phyloP scores from a whole-genome alignment of 2,113 vertebrate species.

The Lophotis ruficrista region DNA sequence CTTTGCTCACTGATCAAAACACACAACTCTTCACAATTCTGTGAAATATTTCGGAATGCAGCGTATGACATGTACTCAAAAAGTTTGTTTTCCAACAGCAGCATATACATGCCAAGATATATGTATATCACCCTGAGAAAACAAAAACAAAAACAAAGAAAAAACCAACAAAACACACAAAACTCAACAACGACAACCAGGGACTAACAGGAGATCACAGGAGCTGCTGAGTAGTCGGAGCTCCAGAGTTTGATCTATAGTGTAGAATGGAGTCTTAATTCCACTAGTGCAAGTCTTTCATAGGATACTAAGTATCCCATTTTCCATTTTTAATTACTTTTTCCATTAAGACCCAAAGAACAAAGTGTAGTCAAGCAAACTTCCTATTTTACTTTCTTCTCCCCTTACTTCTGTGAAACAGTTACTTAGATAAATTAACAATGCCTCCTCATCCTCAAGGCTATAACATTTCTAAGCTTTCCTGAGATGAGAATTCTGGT shows the following conservation, averaged over 20 bases:
- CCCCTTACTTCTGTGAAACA: neutral
- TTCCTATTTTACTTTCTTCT: neutral
- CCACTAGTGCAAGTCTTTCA: neutral
- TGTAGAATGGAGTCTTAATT: accelerated
- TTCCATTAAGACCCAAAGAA: neutral
- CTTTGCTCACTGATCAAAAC: neutral
- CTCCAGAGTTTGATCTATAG: neutral
- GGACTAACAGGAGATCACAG: neutral
- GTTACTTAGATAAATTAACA: neutral
- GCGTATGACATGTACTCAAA: accelerated
- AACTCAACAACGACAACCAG: neutral
- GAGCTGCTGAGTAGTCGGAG: neutral
- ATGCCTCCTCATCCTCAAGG: neutral
- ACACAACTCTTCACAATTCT: neutral
- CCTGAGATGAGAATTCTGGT: neutral
- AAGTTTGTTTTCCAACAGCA: neutral
- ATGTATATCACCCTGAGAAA: neutral
- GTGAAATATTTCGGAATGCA: neutral
- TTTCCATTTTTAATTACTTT: neutral
- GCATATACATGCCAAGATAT: neutral
- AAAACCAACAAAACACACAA: neutral
- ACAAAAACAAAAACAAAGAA: neutral
- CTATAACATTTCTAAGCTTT: neutral
- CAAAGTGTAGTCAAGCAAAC: neutral
- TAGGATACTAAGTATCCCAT: neutral